Base-by-base conservation (phyloP, 2,888 invertebrate species). In the Endotricha flammealis region DNA sequence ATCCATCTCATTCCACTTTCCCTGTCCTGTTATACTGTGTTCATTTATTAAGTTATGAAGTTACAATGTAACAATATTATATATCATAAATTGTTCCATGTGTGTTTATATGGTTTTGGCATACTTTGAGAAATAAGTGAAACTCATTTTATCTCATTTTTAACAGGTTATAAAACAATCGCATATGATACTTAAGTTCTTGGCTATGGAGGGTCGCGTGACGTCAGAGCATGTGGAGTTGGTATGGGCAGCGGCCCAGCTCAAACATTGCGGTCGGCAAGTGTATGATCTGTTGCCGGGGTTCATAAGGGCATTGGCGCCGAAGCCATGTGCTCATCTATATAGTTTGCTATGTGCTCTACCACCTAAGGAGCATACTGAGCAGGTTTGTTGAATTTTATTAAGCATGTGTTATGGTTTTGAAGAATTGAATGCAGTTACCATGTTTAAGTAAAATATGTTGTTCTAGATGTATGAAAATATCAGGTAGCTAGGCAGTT, bases 231-330 rank as follows among this genome's bases (percentile, higher is more conserved):
- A 98, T 56, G 92, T 98, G 51, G 96, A 97, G 65, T 89, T 94
- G 23, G 95, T 98, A 46, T 98, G 97, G 97, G 95, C 96, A 49
- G 96, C 97, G 0, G 96, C 97, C 1, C 97, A 97, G 72, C 75
- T 97, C 32, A 98, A 98, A 71, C 97, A 98, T 72, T 98, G 97
- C 68, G 94, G 96, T 1, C 93, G 96, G 56, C 96, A 97, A 45
- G 96, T 97, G 42, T 94, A 96, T 65, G 98, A 98, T 74, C 87
- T 97, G 27, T 78, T 98, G 44, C 95, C 96, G 1, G 94, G 96
- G 0, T 88, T 97, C 46, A 96, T 97, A 1, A 94, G 97, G 61
- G 95, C 96, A 61, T 78, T 98, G 41, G 94, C 97, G 6, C 93
- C 95, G 0, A 92, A 93, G 22, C 96, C 96, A 0, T 96, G 97